Evolutionary conservation across 2,888 invertebrate species (phyloP).

Genomic region (Drosophila tripunctata): DNA sequence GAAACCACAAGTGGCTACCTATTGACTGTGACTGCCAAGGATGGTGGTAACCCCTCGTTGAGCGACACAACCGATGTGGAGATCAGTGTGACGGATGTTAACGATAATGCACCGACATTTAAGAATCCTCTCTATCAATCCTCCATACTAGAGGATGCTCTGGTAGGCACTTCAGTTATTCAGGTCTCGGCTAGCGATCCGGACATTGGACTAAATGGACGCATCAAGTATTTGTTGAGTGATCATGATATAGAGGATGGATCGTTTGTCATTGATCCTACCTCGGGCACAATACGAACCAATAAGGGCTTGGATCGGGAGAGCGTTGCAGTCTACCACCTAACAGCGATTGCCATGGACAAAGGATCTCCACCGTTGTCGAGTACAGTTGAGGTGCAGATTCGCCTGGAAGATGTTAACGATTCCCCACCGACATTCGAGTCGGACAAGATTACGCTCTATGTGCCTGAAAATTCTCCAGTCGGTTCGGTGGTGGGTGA

Average conservation of each 20-base stretch:
- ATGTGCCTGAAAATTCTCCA: slow-evolving; percentile 98
- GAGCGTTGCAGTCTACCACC: slow-evolving; percentile 92
- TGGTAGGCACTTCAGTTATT: slow-evolving; percentile 91
- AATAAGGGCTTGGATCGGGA: slow-evolving; percentile 96
- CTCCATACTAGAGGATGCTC: slow-evolving; percentile 93
- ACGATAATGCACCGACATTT: slow-evolving; percentile 96
- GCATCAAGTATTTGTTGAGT: slow-evolving; percentile 91
- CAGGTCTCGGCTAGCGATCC: slow-evolving; percentile 93
- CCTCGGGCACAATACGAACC: slow-evolving; percentile 95
- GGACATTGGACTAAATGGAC: slow-evolving; percentile 94
- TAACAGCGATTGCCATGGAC: slow-evolving; percentile 95
- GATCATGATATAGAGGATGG: slow-evolving; percentile 92
- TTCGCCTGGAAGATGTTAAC: slow-evolving; percentile 94
- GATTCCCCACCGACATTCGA: slow-evolving; percentile 96
- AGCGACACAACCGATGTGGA: slow-evolving; percentile 98
- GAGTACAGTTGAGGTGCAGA: slow-evolving; percentile 89
- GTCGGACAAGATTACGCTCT: slow-evolving; percentile 93
- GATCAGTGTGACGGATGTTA: slow-evolving; percentile 97
- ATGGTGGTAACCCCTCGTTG: slow-evolving; percentile 95
- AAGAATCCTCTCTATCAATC: slow-evolving; percentile 92
- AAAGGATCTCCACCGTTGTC: slow-evolving; percentile 92
- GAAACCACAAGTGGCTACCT: slow-evolving; percentile 93
- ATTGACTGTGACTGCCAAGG: slow-evolving; percentile 95
- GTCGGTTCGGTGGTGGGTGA: slow-evolving; percentile 96
- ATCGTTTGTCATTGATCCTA: slow-evolving; percentile 95